Conservation (phyloP, 1,140 invertebrate species). For the Euura saliciscinereae region DNA sequence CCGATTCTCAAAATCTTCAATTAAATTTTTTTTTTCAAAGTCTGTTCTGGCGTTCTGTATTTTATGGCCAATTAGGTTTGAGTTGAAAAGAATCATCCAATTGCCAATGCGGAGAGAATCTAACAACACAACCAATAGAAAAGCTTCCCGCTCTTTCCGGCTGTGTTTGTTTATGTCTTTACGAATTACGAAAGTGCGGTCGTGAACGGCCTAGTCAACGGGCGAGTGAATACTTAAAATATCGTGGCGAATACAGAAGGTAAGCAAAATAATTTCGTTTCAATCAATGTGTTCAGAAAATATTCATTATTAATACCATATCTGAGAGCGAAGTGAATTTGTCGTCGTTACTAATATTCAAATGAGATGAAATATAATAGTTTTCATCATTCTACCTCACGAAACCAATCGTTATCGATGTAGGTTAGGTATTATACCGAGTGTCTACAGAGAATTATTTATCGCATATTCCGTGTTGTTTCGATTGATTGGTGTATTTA, state of each 20-base stretch:
- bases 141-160: neutral
- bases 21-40: no score
- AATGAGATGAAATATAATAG: no score
- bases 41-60: neutral
- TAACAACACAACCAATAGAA: neutral
- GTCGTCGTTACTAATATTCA: no score
- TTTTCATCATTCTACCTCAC: no score
- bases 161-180: no score
- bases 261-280: neutral
- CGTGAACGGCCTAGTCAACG: no score
- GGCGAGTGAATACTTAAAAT: neutral
- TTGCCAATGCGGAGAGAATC: neutral
- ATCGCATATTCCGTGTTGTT: neutral
- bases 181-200: no score
- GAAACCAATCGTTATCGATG: neutral
- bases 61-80: conserved; percentile 3
- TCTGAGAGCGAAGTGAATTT: neutral
- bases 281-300: neutral
- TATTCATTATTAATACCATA: neutral
- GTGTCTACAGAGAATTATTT: neutral
- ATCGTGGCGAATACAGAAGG: neutral
- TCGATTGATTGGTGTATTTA: neutral
- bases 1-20: neutral
- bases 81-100: neutral
- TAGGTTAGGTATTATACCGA: neutral